Evolutionary conservation across 1,140 invertebrate genomes (phyloP).

Genomic region (Lordiphosa mommai): DNA sequence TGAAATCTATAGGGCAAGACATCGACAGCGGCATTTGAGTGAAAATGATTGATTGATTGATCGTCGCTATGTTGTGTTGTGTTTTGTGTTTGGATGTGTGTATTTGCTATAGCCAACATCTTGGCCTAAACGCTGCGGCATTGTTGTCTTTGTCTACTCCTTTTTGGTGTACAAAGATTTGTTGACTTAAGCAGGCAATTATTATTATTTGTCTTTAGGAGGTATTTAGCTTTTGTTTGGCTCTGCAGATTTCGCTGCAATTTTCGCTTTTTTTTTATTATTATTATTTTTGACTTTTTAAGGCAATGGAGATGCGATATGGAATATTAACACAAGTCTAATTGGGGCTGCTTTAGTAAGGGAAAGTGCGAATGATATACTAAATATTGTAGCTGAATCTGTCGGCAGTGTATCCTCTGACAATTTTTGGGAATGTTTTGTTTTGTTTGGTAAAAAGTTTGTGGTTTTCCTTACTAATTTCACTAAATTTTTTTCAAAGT

Average conservation of each 20-base stretch:
- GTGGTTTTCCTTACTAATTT: too few species aligned
- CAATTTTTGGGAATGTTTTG: too few species aligned
- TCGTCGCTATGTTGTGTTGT: slow-evolving; percentile 35
- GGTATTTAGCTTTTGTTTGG: slow-evolving; percentile 1
- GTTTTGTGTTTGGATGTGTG: slow-evolving; percentile 22
- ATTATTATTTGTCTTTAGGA: slow-evolving; percentile 53
- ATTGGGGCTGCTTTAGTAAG: too few species aligned
- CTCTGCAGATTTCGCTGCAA: slow-evolving; percentile 62
- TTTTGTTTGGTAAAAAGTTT: too few species aligned
- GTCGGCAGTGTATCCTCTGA: too few species aligned
- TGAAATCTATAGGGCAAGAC: slow-evolving; percentile 71
- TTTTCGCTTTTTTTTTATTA: slow-evolving; percentile 45
- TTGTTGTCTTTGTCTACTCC: slow-evolving; percentile 49
- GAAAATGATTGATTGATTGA: slow-evolving; percentile 77
- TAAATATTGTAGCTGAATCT: too few species aligned
- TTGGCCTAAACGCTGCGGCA: slow-evolving; percentile 15
- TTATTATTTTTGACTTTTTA: slow-evolving; percentile 29
- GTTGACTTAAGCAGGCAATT: slow-evolving; percentile 62
- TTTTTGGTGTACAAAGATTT: slow-evolving; percentile 66
- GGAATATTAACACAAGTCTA: too few species aligned
- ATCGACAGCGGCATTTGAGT: slow-evolving; percentile 53
- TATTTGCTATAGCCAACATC: slow-evolving; percentile 28
- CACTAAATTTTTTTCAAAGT: too few species aligned
- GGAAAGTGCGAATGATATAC: too few species aligned
- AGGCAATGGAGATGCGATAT: slow-evolving; percentile 23